A percentile compares a stretch with the other conserved stretches of the same genome.
These are phyloP conservation scores for Psix sp. DNA, from an alignment of 1,140 invertebrate species.

Conservation along the genomic window DNA sequence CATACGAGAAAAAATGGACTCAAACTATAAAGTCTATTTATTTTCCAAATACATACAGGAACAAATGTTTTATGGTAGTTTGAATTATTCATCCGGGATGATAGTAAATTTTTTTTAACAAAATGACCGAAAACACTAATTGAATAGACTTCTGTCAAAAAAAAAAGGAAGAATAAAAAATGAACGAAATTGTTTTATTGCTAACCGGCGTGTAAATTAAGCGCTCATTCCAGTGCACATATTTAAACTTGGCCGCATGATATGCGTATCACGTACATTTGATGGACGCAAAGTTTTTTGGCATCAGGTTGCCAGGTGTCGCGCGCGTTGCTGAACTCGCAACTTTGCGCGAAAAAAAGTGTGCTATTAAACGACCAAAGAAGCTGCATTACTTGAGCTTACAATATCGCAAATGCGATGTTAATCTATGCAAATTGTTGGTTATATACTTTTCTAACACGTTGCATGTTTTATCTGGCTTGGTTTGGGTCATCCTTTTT, in stretches of 20 bases:
- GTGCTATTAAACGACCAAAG: conserved; percentile 34
- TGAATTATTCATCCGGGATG: no score
- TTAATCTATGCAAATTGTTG: conserved; percentile 49
- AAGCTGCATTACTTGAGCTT: conserved; percentile 44
- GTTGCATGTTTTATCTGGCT: conserved; percentile 31
- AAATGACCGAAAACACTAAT: no score
- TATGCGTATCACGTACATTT: conserved; percentile 44
- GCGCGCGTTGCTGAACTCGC: conserved; percentile 14
- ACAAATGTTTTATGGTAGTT: no score
- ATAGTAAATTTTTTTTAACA: no score
- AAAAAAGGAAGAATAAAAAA: neutral
- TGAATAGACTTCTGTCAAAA: no score
- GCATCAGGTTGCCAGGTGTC: conserved; percentile 26
- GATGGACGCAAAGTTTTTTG: conserved; percentile 36
- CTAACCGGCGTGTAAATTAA: conserved; percentile 37
- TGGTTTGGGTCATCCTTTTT: conserved; percentile 33
- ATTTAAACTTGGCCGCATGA: conserved; percentile 8
- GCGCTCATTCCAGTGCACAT: conserved; percentile 15
- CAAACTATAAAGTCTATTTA: no score
- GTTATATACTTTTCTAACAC: conserved; percentile 44
- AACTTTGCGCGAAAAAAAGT: conserved; percentile 42
- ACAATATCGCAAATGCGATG: conserved; percentile 49
- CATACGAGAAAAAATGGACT: no score
- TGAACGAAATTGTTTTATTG: conserved; percentile 10
- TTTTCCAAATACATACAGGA: no score